Evolutionary conservation across 2,797 vertebrate genomes (phyloP).

Genomic region (Ceyx erithaca): DNA sequence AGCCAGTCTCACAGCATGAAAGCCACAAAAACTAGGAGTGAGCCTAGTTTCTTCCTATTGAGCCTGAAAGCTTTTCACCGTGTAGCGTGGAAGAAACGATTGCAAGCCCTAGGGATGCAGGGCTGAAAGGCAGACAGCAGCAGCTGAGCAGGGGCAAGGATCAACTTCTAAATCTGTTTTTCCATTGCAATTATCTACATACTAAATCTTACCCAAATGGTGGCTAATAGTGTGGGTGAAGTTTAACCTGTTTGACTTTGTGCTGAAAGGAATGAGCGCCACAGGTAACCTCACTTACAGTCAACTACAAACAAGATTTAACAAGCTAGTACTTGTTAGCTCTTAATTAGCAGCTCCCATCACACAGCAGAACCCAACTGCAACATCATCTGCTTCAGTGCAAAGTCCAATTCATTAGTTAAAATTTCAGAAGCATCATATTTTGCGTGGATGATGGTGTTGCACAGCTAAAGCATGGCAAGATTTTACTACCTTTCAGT

Average conservation of each 20-base stretch:
- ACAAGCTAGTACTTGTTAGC: slow-evolving; percentile 49
- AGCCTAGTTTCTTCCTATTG: neutral
- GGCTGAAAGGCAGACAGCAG: neutral
- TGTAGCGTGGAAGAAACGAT: neutral
- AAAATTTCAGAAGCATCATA: neutral
- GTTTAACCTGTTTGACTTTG: slow-evolving; percentile 64
- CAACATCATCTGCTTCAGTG: slow-evolving; percentile 37
- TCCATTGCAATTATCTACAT: neutral
- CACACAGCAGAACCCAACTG: slow-evolving; percentile 54
- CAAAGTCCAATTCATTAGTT: slow-evolving; percentile 16
- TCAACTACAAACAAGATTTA: neutral
- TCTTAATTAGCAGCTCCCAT: slow-evolving; percentile 64
- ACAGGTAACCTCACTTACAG: slow-evolving; percentile 10
- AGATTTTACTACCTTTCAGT: neutral
- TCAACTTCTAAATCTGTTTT: slow-evolving; percentile 10
- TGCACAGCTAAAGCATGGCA: neutral
- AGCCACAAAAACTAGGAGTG: neutral
- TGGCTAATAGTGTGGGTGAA: slow-evolving; percentile 29
- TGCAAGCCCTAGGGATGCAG: neutral
- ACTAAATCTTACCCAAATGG: neutral
- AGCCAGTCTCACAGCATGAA: neutral
- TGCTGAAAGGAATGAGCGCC: neutral
- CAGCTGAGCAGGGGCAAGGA: slow-evolving; percentile 19
- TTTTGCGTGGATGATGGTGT: neutral
- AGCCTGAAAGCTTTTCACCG: neutral